Percentiles rank a stretch among this genome's conserved stretches.
phyloP scores from a whole-genome alignment of 2,888 invertebrate genomes.

The Stratiomys singularior region DNA sequence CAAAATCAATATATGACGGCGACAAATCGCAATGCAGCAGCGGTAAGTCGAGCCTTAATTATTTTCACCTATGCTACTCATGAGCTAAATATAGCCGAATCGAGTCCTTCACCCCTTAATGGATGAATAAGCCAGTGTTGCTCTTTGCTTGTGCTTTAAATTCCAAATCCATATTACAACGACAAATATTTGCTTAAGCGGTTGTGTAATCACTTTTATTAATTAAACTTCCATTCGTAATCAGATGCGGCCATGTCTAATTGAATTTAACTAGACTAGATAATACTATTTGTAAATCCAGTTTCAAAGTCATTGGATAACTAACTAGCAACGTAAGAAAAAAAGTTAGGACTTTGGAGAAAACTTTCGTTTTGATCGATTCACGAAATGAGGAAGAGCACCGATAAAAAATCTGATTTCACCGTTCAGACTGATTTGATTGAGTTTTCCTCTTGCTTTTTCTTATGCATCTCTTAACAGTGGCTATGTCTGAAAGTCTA shows the following conservation, averaged over 20 bases:
- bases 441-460: not conserved
- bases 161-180: no score
- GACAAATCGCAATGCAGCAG: conserved; percentile 63
- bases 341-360: not conserved
- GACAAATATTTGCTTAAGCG: no score
- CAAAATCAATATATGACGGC: conserved; percentile 65
- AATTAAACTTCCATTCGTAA: not conserved
- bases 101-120: no score
- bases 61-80: no score
- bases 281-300: not conserved
- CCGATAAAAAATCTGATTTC: not conserved
- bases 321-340: not conserved
- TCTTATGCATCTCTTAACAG: not conserved
- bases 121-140: not conserved
- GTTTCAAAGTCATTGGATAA: not conserved
- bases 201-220: no score
- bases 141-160: not conserved
- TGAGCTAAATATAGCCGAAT: no score
- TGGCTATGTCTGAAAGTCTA: not conserved
- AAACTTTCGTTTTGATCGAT: not conserved
- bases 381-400: not conserved
- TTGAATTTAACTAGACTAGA: not conserved
- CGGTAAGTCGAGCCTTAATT: conserved; percentile 59
- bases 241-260: not conserved
- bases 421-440: not conserved